Conservation (phyloP, 2,888 invertebrate species). For the Hedychridium roseum region DNA sequence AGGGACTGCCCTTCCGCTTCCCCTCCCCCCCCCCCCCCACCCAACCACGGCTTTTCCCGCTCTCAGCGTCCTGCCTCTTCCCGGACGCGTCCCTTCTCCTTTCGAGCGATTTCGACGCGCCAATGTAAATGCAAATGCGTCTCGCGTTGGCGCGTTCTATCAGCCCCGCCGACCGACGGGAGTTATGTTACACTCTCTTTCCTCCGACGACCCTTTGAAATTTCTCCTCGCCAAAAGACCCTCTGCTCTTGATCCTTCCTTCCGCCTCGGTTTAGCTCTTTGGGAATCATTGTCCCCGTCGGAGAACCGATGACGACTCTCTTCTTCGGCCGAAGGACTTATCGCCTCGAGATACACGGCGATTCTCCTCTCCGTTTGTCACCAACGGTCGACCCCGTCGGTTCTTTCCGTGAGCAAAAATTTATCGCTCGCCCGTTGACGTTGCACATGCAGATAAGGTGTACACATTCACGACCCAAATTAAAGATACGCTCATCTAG, state of each 20-base stretch:
- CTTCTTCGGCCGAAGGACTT: constrained; percentile 12
- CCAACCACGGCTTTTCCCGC: too few relatives aligned
- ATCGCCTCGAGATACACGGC: too few relatives aligned
- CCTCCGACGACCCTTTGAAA: constrained; percentile 28
- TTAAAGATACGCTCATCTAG: too few relatives aligned
- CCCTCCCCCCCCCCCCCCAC: too few relatives aligned
- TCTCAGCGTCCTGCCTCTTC: constrained; percentile 15
- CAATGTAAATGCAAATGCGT: constrained; percentile 43
- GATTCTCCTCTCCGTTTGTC: constrained; percentile 11
- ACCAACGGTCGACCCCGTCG: constrained; percentile 4
- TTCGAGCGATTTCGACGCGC: constrained; percentile 33
- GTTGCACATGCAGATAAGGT: constrained; percentile 5
- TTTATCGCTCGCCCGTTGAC: constrained; percentile 6
- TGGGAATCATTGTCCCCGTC: constrained; percentile 32
- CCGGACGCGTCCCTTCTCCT: constrained; percentile 27
- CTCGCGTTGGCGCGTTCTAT: background rate
- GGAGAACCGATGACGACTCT: constrained; percentile 14
- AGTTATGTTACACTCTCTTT: constrained; percentile 7
- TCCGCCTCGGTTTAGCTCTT: constrained; percentile 30
- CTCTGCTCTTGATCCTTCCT: constrained; percentile 39
- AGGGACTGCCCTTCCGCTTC: too few relatives aligned
- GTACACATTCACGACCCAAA: constrained; percentile 16
- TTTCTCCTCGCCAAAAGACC: constrained; percentile 35
- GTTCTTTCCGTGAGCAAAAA: constrained; percentile 10
- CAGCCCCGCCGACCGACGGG: background rate